Conservation (phyloP, 2,888 invertebrate genomes). For the Norana najaformis region DNA sequence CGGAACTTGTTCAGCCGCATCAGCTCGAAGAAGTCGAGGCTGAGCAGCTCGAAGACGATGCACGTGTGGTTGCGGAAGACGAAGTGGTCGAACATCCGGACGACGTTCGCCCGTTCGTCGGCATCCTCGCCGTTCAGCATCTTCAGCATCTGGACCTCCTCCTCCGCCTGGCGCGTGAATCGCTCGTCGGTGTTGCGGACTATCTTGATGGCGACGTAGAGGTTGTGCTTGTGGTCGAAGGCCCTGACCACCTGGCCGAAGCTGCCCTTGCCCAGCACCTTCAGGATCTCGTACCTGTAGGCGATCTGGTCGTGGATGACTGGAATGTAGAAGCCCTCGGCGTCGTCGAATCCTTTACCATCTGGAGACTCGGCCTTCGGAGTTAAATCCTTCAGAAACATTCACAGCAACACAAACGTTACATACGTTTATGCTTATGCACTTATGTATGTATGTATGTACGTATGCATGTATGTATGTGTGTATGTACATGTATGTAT, state of each 20-base stretch:
- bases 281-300: conserved; percentile 78
- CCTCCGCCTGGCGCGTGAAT: conserved; percentile 82
- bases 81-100: conserved; percentile 97
- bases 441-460: no score
- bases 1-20: conserved; percentile 99
- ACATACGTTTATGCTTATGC: no score
- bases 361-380: not conserved
- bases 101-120: conserved; percentile 96
- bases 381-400: not conserved
- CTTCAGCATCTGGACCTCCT: conserved; percentile 93
- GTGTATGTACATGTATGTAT: not conserved
- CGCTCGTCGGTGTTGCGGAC: conserved; percentile 84
- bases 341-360: conserved; percentile 68
- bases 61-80: conserved; percentile 97
- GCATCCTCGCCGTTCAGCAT: conserved; percentile 93
- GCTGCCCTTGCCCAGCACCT: conserved; percentile 96
- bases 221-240: conserved; percentile 93
- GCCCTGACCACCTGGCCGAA: conserved; percentile 99
- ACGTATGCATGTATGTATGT: no score
- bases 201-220: conserved; percentile 95
- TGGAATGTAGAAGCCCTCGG: conserved; percentile 90
- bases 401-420: not conserved
- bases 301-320: conserved; percentile 97
- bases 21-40: conserved; percentile 94
- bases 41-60: conserved; percentile 91